A percentile compares a stretch with the other conserved stretches of the same genome.
Conservation (phyloP, 2,888 invertebrate species). For the Meliscaeva auricollis region DNA sequence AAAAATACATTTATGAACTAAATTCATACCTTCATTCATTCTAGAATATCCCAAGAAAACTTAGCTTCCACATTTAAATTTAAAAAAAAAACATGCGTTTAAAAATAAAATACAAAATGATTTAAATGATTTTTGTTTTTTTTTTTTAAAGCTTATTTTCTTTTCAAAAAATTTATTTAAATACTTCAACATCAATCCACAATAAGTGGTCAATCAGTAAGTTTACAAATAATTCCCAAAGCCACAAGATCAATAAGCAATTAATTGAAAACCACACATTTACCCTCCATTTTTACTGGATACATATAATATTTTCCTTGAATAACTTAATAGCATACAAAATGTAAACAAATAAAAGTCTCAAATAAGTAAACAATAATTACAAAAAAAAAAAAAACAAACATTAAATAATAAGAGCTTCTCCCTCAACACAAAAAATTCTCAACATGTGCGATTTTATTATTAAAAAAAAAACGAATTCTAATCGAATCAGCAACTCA, state of each 20-base stretch:
- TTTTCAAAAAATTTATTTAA: neutral
- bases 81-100: too few species aligned
- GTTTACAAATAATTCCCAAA: neutral
- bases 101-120: too few species aligned
- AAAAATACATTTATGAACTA: too few species aligned
- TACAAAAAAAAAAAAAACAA: neutral
- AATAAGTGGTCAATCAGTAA: constrained; percentile 18
- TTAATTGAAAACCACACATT: constrained; percentile 47
- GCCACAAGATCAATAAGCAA: constrained; percentile 51
- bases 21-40: too few species aligned
- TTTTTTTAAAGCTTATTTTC: too few species aligned
- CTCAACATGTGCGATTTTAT: constrained; percentile 21
- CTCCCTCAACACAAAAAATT: neutral
- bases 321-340: neutral
- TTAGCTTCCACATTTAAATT: too few species aligned
- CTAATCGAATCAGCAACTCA: neutral
- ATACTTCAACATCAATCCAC: constrained; percentile 16
- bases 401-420: constrained; percentile 29
- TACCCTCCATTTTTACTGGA: constrained; percentile 32
- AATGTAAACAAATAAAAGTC: constrained; percentile 55
- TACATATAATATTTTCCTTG: constrained; percentile 5
- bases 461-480: neutral
- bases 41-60: too few species aligned
- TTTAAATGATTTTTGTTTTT: too few species aligned
- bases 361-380: constrained; percentile 41